Conservation (phyloP, 2,888 invertebrate species). For the Drosophila falleni region DNA sequence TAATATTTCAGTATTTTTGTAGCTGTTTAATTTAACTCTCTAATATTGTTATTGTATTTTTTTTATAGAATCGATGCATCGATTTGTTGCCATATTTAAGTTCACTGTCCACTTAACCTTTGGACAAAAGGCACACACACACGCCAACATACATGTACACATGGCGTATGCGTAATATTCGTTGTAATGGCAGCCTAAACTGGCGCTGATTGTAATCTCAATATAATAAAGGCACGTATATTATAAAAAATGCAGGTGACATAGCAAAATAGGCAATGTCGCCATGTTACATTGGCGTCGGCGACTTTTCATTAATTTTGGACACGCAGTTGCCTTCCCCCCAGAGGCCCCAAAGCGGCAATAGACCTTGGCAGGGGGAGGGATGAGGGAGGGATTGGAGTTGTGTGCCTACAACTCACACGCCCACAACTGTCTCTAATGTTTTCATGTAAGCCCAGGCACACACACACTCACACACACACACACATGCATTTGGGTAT, state of each 20-base stretch:
- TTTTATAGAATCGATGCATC: constrained; percentile 50
- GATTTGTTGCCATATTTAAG: constrained; percentile 30
- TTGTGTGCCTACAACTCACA: constrained; percentile 25
- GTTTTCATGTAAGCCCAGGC: constrained; percentile 66
- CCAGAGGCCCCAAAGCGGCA: constrained; percentile 33
- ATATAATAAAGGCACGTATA: constrained; percentile 51
- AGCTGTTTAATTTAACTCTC: background rate
- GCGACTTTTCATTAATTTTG: constrained; percentile 78
- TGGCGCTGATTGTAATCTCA: constrained; percentile 66
- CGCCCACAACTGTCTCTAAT: constrained; percentile 48
- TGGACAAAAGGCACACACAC: constrained; percentile 7
- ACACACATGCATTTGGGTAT: constrained; percentile 29
- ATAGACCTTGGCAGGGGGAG: constrained; percentile 15
- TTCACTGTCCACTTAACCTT: constrained; percentile 24
- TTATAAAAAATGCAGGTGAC: constrained; percentile 55
- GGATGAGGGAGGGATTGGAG: constrained; percentile 5
- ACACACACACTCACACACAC: constrained; percentile 20
- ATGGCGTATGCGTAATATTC: constrained; percentile 65
- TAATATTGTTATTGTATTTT: constrained; percentile 31
- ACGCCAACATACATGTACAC: background rate
- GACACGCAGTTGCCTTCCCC: constrained; percentile 66
- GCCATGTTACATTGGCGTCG: constrained; percentile 35
- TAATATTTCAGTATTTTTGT: too few species aligned
- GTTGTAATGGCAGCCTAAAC: constrained; percentile 52
- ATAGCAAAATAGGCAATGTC: constrained; percentile 63